Percentiles rank a stretch among this genome's conserved stretches.
These are phyloP conservation scores for Elephas maximus DNA, from an alignment of 2,113 vertebrate species.

Conservation along the genomic window DNA sequence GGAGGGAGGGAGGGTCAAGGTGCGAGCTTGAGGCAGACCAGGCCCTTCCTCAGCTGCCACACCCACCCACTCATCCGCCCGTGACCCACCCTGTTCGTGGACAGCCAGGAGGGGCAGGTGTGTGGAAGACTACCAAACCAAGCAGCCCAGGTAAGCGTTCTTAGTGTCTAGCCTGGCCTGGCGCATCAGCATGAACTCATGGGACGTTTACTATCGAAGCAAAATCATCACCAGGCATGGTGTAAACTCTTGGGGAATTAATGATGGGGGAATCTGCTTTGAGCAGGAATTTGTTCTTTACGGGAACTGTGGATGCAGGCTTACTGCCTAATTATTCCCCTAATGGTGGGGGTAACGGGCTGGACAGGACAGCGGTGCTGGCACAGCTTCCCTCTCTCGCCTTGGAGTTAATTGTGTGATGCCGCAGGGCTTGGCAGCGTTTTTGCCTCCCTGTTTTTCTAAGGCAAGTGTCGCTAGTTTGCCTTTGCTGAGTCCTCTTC, in stretches of 20 bases:
- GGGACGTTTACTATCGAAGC: background rate
- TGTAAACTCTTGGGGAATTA: background rate
- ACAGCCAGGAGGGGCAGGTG: background rate
- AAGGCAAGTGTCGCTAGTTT: rapidly evolving
- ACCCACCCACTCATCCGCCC: background rate
- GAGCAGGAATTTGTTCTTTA: background rate
- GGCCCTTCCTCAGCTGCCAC: background rate
- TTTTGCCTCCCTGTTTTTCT: background rate
- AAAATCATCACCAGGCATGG: background rate
- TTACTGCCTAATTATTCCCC: background rate
- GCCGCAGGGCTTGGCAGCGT: background rate
- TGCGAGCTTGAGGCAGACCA: background rate
- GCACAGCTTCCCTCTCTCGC: background rate
- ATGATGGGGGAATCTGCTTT: background rate
- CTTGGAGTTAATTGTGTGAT: background rate
- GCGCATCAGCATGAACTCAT: rapidly evolving
- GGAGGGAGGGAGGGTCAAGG: background rate
- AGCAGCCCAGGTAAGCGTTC: background rate
- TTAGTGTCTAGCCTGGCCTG: background rate
- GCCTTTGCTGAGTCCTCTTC: background rate
- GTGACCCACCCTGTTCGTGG: too few species aligned
- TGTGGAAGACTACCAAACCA: background rate
- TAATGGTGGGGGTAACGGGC: background rate
- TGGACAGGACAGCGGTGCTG: background rate
- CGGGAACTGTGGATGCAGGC: background rate